Percentiles rank a stretch among this genome's conserved stretches.
Evolutionary conservation across 1,140 invertebrate species (phyloP).

Genomic region (Andrena cerasifolii): DNA sequence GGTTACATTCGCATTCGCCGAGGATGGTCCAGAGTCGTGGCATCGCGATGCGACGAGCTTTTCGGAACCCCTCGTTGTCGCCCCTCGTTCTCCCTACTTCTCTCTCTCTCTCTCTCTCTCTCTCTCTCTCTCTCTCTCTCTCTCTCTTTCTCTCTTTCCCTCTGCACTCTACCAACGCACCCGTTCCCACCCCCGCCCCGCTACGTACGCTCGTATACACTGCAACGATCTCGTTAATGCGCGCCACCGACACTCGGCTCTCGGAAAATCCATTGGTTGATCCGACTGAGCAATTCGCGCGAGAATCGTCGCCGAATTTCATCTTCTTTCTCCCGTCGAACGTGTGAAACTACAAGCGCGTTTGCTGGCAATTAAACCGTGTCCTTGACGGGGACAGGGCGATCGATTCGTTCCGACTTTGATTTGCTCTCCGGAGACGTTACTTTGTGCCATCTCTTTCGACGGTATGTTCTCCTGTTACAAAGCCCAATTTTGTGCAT

Average conservation of each 20-base stretch:
- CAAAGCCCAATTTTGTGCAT: too few relatives aligned
- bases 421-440: slow-evolving; percentile 3
- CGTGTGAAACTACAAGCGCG: background rate
- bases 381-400: slow-evolving; percentile 27
- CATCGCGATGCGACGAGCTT: background rate
- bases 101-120: background rate
- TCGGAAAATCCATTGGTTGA: slow-evolving; percentile 5
- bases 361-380: slow-evolving; percentile 60
- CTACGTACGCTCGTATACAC: background rate
- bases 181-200: too few relatives aligned
- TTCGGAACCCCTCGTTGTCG: too few relatives aligned
- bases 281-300: background rate
- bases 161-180: background rate
- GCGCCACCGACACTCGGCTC: background rate
- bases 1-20: background rate
- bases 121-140: background rate
- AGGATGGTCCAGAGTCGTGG: background rate
- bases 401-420: slow-evolving; percentile 46
- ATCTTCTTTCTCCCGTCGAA: too few relatives aligned
- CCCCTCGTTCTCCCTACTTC: background rate
- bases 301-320: background rate
- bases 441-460: too few relatives aligned
- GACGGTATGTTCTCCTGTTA: too few relatives aligned
- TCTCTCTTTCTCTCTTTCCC: background rate
- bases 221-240: slow-evolving; percentile 11